Conservation (phyloP, 1,140 invertebrate species). For the Anadara kagoshimensis region DNA sequence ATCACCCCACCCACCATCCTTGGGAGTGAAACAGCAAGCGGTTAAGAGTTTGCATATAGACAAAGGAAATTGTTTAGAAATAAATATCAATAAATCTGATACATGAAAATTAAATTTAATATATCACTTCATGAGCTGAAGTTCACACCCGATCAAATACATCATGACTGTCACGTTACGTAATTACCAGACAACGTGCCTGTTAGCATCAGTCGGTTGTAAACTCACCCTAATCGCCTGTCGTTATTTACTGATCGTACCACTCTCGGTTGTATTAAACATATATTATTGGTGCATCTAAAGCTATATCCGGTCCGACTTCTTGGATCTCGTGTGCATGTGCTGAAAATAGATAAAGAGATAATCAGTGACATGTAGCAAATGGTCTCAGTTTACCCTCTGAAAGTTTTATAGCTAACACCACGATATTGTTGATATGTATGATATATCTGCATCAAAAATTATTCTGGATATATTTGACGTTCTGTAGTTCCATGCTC, state of each 20-base stretch:
- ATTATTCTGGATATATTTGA: too few species aligned
- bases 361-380: neutral
- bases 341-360: conserved; percentile 36
- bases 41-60: too few species aligned
- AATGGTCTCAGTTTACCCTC: neutral
- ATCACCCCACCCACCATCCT: too few species aligned
- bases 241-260: conserved; percentile 80
- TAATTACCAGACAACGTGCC: neutral
- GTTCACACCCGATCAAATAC: neutral
- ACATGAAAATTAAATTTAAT: neutral
- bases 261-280: conserved; percentile 83
- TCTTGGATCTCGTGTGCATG: conserved; percentile 31
- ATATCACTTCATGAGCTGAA: neutral
- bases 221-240: conserved; percentile 63
- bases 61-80: too few species aligned
- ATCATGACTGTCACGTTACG: neutral
- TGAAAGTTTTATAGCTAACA: neutral
- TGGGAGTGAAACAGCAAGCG: too few species aligned
- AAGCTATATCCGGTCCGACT: conserved; percentile 8
- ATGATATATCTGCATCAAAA: too few species aligned
- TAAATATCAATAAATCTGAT: neutral
- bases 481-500: too few species aligned
- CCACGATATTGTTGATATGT: neutral
- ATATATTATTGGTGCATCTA: conserved; percentile 83
- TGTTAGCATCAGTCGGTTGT: neutral